These are phyloP conservation scores for Cebus imitator DNA, from an alignment of 2,113 vertebrate genomes.

Conservation along the genomic window DNA sequence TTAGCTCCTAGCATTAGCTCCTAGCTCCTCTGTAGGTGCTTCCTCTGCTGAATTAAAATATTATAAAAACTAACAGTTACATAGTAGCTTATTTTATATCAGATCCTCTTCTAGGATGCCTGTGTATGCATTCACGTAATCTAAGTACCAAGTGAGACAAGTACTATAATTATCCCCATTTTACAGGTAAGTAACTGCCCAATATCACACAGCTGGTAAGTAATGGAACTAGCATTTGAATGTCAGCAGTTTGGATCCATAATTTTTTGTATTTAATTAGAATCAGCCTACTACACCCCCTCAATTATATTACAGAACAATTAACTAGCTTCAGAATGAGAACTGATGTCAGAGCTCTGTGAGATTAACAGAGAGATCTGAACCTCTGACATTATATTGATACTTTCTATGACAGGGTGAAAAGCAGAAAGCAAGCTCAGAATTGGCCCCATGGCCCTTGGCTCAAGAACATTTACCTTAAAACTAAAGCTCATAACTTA, in stretches of 20 bases:
- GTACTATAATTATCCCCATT: neutral
- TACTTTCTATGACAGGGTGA: neutral
- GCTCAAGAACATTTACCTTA: conserved; percentile 15
- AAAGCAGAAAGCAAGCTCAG: conserved; percentile 15
- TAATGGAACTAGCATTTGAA: neutral
- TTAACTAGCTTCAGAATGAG: conserved; percentile 47
- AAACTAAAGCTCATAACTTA: neutral
- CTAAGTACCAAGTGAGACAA: neutral
- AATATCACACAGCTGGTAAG: neutral
- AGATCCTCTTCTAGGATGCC: neutral
- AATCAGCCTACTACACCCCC: neutral
- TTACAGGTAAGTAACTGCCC: conserved; percentile 26
- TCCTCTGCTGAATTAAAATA: neutral
- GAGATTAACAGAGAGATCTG: neutral
- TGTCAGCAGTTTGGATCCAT: neutral
- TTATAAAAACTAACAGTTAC: neutral
- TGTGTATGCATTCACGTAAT: neutral
- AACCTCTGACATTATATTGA: neutral
- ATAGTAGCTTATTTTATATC: neutral
- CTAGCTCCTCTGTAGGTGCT: neutral
- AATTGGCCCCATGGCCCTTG: neutral
- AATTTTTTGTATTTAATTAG: conserved; percentile 25
- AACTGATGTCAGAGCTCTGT: neutral
- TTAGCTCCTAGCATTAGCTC: neutral
- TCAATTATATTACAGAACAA: conserved; percentile 6